Conservation (phyloP, 2,888 invertebrate species). For the Erannis defoliaria region DNA sequence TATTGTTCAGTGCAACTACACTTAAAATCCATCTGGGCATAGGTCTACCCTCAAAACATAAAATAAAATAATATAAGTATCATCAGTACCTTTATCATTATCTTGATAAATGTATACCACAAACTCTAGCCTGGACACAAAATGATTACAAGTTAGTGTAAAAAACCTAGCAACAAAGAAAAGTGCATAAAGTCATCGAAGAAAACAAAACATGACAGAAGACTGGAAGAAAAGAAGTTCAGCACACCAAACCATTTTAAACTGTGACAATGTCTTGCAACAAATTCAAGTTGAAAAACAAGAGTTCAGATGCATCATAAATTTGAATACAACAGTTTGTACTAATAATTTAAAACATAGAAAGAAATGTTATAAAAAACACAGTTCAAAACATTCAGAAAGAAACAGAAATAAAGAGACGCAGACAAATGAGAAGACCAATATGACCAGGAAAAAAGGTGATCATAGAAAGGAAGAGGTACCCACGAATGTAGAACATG, state of each 20-base stretch:
- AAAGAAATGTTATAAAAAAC: slow-evolving; percentile 7
- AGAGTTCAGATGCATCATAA: slow-evolving; percentile 36
- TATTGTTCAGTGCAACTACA: too few species aligned
- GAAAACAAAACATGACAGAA: not conserved
- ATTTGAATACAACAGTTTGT: slow-evolving; percentile 39
- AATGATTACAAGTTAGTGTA: not conserved
- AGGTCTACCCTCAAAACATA: too few species aligned
- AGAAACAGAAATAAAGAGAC: not conserved
- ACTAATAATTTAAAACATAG: slow-evolving; percentile 17
- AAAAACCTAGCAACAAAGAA: not conserved
- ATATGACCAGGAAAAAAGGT: not conserved
- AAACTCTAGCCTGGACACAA: not conserved
- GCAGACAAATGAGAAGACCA: not conserved
- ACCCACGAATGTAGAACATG: not conserved
- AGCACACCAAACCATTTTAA: slow-evolving; percentile 3
- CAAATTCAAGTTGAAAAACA: slow-evolving; percentile 33
- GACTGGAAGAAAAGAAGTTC: not conserved
- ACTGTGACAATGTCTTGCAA: slow-evolving; percentile 21
- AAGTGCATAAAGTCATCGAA: not conserved
- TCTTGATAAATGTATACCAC: not conserved
- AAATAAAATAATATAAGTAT: too few species aligned
- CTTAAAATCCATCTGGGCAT: too few species aligned
- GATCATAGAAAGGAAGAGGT: not conserved
- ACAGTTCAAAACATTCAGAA: not conserved
- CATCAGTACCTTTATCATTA: too few species aligned